Percentiles rank a stretch among this genome's conserved stretches.
These are phyloP conservation scores for Premnoplex brunnescens DNA, from an alignment of 2,797 vertebrate genomes.

Conservation along the genomic window DNA sequence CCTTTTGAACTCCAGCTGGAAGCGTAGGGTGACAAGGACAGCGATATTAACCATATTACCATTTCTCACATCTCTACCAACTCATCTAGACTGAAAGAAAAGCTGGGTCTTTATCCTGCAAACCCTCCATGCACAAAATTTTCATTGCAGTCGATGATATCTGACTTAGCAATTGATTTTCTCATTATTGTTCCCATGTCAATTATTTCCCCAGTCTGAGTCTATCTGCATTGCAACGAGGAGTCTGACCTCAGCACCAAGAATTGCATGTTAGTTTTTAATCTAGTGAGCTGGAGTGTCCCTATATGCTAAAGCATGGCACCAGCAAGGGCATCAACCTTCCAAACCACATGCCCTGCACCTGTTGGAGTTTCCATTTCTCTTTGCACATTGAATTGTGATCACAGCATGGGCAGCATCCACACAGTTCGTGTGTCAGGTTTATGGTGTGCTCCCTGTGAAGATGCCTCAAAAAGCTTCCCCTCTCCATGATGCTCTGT, in stretches of 20 bases:
- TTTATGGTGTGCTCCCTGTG: background rate
- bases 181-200: constrained; percentile 62
- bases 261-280: background rate
- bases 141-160: constrained; percentile 50
- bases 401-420: background rate
- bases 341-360: accelerated
- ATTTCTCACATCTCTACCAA: background rate
- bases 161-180: constrained; percentile 65
- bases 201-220: constrained; percentile 15
- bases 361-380: background rate
- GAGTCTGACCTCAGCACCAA: background rate
- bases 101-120: constrained; percentile 41
- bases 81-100: constrained; percentile 19
- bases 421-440: accelerated
- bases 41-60: background rate
- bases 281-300: background rate
- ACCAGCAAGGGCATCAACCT: background rate
- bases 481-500: accelerated
- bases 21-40: background rate
- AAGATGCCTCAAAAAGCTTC: background rate
- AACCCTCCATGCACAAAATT: constrained; percentile 25
- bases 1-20: background rate
- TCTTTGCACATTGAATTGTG: background rate
- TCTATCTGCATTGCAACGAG: constrained; percentile 26
- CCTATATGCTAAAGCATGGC: background rate